Percentiles rank a stretch among this genome's conserved stretches.
These are phyloP conservation scores for Melanotaenia maccullochi DNA, from an alignment of 2,797 vertebrate species.

Conservation along the genomic window DNA sequence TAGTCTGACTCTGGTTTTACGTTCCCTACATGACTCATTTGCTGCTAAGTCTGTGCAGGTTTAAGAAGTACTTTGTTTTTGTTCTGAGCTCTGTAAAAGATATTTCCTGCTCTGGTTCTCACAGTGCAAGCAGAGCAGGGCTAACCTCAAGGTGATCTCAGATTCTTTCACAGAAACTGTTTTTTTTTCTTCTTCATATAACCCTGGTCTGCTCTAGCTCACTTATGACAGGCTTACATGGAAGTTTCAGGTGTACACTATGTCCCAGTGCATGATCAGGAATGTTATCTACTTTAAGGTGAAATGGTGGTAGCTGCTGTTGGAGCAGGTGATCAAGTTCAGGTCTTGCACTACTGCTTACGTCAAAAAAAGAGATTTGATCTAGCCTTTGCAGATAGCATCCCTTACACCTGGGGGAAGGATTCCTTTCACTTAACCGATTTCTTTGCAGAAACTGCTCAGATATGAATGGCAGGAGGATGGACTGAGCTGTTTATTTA, in stretches of 20 bases:
- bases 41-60: conserved; percentile 23
- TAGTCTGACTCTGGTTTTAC: conserved; percentile 27
- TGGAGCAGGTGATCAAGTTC: conserved; percentile 70
- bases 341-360: conserved; percentile 47
- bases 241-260: conserved; percentile 41
- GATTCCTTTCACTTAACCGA: conserved; percentile 49
- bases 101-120: conserved; percentile 57
- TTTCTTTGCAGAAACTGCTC: conserved; percentile 35
- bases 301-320: conserved; percentile 63
- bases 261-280: conserved; percentile 68
- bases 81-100: conserved; percentile 40
- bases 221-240: conserved; percentile 34
- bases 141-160: conserved; percentile 59
- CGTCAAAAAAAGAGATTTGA: conserved; percentile 67
- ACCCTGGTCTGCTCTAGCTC: conserved; percentile 35
- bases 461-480: conserved; percentile 62
- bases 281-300: conserved; percentile 78
- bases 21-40: conserved; percentile 31
- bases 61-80: conserved; percentile 43
- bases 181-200: neutral
- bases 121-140: conserved; percentile 25
- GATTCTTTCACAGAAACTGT: conserved; percentile 26
- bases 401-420: conserved; percentile 57
- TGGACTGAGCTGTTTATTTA: conserved; percentile 73
- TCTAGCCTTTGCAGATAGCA: conserved; percentile 60